Base-by-base conservation (phyloP, 2,113 vertebrate genomes). In the Nyctereutes procyonoides region DNA sequence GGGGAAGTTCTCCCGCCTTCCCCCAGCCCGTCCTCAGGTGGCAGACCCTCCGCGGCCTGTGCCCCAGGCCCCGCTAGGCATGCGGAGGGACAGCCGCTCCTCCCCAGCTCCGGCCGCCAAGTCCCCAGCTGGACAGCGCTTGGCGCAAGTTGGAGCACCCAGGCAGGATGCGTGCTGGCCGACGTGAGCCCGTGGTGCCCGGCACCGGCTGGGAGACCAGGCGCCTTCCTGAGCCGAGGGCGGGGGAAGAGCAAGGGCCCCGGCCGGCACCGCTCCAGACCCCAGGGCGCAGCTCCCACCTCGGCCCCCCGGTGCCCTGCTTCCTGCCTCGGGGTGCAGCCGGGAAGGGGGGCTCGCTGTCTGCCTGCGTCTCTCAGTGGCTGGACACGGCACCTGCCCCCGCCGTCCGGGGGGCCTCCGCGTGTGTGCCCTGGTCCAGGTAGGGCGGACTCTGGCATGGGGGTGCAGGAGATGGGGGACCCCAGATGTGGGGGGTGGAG, bases 251-350 rank as follows among this genome's bases (percentile, higher is more conserved):
- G 43, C 43, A 3, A 43, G 4, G 43, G 43, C 43, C 43, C 6
- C 6, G 43, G 43, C 43, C 43, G 6, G 5, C 43, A 43, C 43
- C 43, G 1, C 43, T 43, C 43, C 43, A 43, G 43, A 6, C 43
- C 43, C 43, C 7, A 43, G 43, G 43, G 43, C 7, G 6, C 43
- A 43, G 43, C 43, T 43, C 43, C 43, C 43, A 7, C 43, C 43
- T 43, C 43, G 5, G 43, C 5, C 43, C 43, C 43, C 5, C 5
- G 43, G 43, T 4, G 20, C 0, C 1, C 3, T 3, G 20, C 74
- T 60, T 53, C 82, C 74, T 69, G 16, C 6, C 24, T 26, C 14
- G 17, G 56, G 35, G 7, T 43, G 38, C 53, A 32, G n/a, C 28
- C 4, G 15, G n/a, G 35, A 88, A n/a, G 10, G 0, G 10, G 51